Conservation (phyloP, 2,113 vertebrate species). For the Odontophorus gujanensis region DNA sequence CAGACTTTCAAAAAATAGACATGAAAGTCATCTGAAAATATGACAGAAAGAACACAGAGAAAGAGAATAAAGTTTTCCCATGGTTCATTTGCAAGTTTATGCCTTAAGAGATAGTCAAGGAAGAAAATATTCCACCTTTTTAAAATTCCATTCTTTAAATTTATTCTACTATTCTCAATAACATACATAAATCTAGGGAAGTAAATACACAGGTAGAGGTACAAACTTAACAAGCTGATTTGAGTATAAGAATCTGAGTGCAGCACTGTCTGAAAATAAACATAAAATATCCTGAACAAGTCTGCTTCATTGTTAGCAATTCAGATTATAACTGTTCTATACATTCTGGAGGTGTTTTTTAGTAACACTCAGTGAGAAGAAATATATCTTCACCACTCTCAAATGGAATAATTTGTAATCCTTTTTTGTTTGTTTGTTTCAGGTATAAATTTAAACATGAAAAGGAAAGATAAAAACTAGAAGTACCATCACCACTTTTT, state of each 20-base stretch:
- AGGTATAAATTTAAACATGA: background rate
- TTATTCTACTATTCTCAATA: background rate
- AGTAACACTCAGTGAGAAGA: background rate
- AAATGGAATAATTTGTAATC: background rate
- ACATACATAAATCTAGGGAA: background rate
- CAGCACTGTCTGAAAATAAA: background rate
- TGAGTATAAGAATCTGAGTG: background rate
- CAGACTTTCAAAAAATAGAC: accelerated
- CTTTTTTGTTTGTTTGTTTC: background rate
- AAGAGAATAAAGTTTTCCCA: background rate
- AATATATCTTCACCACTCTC: background rate
- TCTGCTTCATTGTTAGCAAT: background rate
- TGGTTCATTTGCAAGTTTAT: background rate
- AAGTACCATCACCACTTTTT: background rate
- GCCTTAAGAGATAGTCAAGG: background rate
- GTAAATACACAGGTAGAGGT: background rate
- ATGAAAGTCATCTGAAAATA: background rate
- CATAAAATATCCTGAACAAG: background rate
- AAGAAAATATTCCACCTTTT: background rate
- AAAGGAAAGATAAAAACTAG: background rate
- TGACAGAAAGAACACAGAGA: background rate
- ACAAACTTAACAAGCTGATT: background rate
- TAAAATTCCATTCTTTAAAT: background rate
- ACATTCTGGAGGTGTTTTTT: background rate
- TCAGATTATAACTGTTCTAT: background rate